These are phyloP conservation scores for Lontra canadensis DNA, from an alignment of 2,113 vertebrate genomes.

Conservation along the genomic window DNA sequence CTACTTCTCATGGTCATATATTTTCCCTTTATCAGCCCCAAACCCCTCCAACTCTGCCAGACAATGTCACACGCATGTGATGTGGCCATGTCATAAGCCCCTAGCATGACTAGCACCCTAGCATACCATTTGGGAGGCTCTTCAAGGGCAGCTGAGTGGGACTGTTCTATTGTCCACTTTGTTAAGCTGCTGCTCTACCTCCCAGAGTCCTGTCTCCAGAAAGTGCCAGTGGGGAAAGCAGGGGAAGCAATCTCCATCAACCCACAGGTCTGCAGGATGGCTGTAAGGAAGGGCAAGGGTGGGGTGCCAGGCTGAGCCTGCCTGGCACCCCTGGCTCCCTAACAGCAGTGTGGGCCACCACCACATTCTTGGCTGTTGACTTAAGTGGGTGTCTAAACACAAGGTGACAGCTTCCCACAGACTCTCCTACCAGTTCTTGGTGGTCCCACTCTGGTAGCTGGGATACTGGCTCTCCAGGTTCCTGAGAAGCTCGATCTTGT, in stretches of 20 bases:
- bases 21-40: background rate
- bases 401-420: too few relatives aligned
- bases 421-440: background rate
- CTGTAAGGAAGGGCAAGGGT: background rate
- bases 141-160: too few relatives aligned
- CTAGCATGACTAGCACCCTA: too few relatives aligned
- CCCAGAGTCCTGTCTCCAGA: background rate
- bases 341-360: background rate
- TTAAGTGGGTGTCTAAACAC: background rate
- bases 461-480: background rate
- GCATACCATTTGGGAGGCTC: too few relatives aligned
- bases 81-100: too few relatives aligned
- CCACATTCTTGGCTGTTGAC: background rate
- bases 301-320: background rate
- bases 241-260: background rate
- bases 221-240: background rate
- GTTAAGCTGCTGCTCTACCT: background rate
- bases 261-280: background rate
- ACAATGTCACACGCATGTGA: too few relatives aligned
- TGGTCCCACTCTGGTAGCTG: background rate
- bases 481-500: background rate
- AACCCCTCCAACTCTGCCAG: background rate
- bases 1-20: background rate
- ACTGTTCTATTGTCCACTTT: too few relatives aligned
- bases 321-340: background rate